phyloP scores from a whole-genome alignment of 2,888 invertebrate genomes.

The Chloroclysta siterata region DNA sequence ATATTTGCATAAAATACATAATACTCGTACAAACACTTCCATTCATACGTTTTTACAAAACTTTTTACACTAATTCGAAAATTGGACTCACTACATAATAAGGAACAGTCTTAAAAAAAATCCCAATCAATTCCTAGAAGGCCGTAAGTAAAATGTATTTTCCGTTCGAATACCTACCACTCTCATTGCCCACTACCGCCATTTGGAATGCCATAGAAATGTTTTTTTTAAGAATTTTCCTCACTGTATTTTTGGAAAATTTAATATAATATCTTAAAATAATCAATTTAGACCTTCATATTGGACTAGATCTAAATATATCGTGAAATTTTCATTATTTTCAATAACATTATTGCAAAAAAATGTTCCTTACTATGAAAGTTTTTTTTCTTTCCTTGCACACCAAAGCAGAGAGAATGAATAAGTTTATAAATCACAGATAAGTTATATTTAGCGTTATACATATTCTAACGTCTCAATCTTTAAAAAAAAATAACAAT shows the following conservation, averaged over 20 bases:
- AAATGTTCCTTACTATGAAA: too few species aligned
- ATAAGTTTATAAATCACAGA: not conserved
- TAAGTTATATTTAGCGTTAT: not conserved
- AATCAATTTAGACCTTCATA: conserved; percentile 15
- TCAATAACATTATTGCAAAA: too few species aligned
- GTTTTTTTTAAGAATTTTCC: too few species aligned
- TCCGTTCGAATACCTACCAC: too few species aligned
- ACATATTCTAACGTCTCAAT: too few species aligned
- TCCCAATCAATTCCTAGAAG: too few species aligned
- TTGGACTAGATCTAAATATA: conserved; percentile 17
- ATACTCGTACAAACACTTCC: not conserved
- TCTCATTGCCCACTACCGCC: too few species aligned
- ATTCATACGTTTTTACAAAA: not conserved
- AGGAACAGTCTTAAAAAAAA: too few species aligned
- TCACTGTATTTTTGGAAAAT: not conserved
- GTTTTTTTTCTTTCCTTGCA: too few species aligned
- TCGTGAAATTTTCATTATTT: conserved; percentile 1
- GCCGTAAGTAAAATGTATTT: too few species aligned
- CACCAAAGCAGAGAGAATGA: not conserved
- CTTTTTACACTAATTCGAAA: not conserved
- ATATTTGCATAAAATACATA: not conserved
- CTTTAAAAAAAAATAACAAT: not conserved
- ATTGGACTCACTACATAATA: not conserved
- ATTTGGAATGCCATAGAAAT: too few species aligned
- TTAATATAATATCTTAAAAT: not conserved